Conservation (phyloP, 2,113 vertebrate genomes). For the Formicarius rufipectus region DNA sequence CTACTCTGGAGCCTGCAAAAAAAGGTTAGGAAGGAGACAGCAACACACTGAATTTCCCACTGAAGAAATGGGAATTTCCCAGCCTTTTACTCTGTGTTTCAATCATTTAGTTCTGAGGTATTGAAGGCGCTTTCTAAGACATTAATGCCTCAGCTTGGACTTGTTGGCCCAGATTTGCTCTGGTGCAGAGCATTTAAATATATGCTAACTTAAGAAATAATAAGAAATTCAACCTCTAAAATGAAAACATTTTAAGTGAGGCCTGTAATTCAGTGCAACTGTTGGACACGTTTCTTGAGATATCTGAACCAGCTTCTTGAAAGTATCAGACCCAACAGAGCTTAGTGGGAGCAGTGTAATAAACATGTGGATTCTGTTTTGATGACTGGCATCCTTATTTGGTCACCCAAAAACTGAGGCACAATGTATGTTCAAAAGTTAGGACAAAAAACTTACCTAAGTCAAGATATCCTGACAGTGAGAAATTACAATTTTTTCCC, state of each 20-base stretch:
- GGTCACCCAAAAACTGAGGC: not conserved
- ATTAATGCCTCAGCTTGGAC: not conserved
- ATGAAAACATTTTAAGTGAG: not conserved
- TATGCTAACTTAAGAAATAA: not conserved
- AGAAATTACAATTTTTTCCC: not conserved
- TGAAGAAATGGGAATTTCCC: not conserved
- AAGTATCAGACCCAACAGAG: not conserved
- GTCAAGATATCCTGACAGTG: not conserved
- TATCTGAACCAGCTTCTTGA: not conserved
- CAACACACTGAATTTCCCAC: not conserved
- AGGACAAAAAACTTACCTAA: not conserved
- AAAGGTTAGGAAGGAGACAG: not conserved
- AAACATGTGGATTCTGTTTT: not conserved
- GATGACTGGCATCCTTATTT: not conserved
- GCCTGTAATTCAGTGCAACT: not conserved
- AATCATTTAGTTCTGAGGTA: not conserved
- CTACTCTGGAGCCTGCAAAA: not conserved
- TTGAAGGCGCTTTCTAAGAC: not conserved
- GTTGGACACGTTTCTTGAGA: not conserved
- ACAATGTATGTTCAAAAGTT: not conserved
- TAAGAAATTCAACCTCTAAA: not conserved
- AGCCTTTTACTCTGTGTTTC: not conserved
- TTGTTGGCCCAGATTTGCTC: not conserved
- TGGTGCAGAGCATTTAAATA: not conserved
- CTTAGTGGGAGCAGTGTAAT: not conserved